Base-by-base conservation (phyloP, 2,113 vertebrate species). In the Eublepharis macularius region DNA sequence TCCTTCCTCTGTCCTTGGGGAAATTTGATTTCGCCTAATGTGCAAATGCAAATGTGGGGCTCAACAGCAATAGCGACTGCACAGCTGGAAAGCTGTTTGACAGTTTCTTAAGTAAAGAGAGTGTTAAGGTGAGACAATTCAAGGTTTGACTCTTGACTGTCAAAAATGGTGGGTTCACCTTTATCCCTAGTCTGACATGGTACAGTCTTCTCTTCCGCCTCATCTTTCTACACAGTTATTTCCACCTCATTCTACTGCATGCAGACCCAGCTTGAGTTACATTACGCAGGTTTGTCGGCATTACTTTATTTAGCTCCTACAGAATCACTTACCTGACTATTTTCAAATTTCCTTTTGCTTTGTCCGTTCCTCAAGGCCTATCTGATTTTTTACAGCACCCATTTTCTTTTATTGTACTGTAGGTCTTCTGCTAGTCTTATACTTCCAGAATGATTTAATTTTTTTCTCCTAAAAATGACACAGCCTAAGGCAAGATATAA, bases 401-500 rank as follows among this genome's bases (percentile, higher is more conserved):
- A 83, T 74, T 83, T 47, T 75, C 47, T 83, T 45, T 75, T 75
- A 74, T 74, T 43, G 29, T 47, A 36, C 41, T 49, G 34, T 51
- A n/a, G 29, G 34, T 66, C 60, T 69, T 68, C 36, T 43, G 32
- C 60, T 2, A 2, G 4, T 68, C 76, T 45, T 32, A 16, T 66
- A 16, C 51, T 82, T 69, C 26, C 34, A 19, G 34, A 74, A 24
- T 45, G 19, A 57, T 82, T 70, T 77, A 21, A 69, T 78, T 70
- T 4, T 32, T 8, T 24, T 43, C 47, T 69, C 39, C 51, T 79
- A 85, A 85, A 85, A 72, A 39, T 72, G 63, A 41, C 63, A 69
- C 45, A 69, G 83, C 81, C 85, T 60, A 47, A 57, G 10, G 63
- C 66, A 82, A 86, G 69, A 47, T 76, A 45, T 29, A 86, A 82